Evolutionary conservation across 2,888 invertebrate species (phyloP), one percentile per base, ranked within the genome.

Genomic region (Euzophera pinguis): DNA sequence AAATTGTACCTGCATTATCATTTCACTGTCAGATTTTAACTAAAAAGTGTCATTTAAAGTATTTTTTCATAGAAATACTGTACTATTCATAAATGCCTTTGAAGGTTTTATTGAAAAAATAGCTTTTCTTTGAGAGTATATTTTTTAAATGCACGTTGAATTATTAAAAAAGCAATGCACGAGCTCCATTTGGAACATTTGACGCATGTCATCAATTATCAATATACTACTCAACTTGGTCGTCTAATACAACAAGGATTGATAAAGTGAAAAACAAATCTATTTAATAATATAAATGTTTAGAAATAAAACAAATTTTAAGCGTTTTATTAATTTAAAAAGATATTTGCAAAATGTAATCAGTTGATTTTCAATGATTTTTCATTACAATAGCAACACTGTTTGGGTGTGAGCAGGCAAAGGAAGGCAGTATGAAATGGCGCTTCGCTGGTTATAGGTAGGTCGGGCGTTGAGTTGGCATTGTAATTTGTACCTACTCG

Each of bases 381-480:
- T 27, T 53, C 47, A 35, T 47, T 48, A 53, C 32, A 17, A 55
- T 38, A 72, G 87, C 86, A 88, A 89, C 87, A 86, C 83, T 79
- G 48, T 45, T 56, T 78, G 85, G 87, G 86, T 87, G 86, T 84
- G 84, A 76, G 77, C 76, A 69, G 67, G 73, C 67, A 60, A 64
- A 68, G 73, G 75, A 78, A 81, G 79, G 77, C 89, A 89, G 88
- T 89, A 73, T 75, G 71, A 71, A 77, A 78, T 78, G 73, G 74
- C 75, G 69, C 76, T 87, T 73, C 75, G 69, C 75, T 87, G 88
- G 82, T 73, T 88, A 88, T 89, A 89, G 87, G 80, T 88, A 88
- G 86, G 88, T 89, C 76, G 80, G 65, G 65, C 76, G 86, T 85
- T 81, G 88, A 81, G 88, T 86, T 87, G 89, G 88, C 88, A 85